Conservation (phyloP, 2,797 vertebrate genomes). For the Erethizon dorsatum region DNA sequence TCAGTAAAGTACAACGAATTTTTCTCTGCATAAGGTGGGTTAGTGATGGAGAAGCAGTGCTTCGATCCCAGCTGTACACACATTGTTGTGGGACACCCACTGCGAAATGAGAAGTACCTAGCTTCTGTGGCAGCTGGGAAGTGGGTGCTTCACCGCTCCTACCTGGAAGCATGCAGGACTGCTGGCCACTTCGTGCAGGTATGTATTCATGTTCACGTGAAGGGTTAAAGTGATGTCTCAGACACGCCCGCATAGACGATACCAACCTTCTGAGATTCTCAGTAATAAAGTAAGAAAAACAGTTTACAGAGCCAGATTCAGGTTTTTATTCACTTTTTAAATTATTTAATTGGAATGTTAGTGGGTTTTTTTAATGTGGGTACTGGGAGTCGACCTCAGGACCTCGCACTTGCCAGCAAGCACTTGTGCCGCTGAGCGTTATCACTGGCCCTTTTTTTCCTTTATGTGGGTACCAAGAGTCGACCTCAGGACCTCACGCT, state of each 20-base stretch:
- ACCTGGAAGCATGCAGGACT: constrained; percentile 95
- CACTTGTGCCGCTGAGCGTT: no score
- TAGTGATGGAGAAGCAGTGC: constrained; percentile 96
- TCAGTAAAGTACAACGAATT: background rate
- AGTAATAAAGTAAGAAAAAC: background rate
- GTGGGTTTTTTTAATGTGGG: background rate
- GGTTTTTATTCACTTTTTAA: background rate
- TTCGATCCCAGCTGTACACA: constrained; percentile 98
- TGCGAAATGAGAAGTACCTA: constrained; percentile 98
- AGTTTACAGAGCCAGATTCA: background rate
- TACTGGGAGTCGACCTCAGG: no score
- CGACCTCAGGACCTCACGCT: no score
- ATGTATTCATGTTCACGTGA: background rate
- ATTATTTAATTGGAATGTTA: constrained; percentile 12
- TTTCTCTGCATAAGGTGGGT: constrained; percentile 91
- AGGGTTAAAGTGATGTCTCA: background rate
- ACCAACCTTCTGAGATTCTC: background rate
- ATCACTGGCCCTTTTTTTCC: no score
- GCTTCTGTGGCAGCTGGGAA: constrained; percentile 98
- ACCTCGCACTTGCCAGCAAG: no score
- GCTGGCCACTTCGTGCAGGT: constrained; percentile 94
- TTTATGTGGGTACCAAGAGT: no score
- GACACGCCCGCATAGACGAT: background rate
- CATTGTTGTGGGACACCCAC: constrained; percentile 97
- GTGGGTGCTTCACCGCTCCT: constrained; percentile 98